Evolutionary conservation across 2,888 invertebrate genomes (phyloP).

Genomic region (Drosophila eohydei): DNA sequence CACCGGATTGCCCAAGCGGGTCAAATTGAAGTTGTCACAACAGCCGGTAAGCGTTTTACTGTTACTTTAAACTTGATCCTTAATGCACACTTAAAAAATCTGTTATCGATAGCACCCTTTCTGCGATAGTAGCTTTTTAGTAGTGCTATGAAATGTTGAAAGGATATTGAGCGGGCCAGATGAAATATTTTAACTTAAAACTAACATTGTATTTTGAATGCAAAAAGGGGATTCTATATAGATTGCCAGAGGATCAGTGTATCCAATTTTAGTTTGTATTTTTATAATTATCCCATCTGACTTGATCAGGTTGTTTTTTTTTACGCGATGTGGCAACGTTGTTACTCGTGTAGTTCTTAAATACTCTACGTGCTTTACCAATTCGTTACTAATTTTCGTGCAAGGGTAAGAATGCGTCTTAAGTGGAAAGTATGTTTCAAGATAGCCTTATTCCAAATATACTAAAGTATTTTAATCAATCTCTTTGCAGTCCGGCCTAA

Average conservation of each 20-base stretch:
- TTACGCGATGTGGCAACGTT: constrained; percentile 2
- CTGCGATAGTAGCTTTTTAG: background rate
- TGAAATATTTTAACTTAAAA: background rate
- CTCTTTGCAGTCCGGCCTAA: constrained; percentile 40
- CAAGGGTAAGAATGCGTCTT: background rate
- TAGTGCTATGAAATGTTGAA: constrained; percentile 1
- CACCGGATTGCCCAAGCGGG: constrained; percentile 86
- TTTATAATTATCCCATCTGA: background rate
- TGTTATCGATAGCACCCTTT: background rate
- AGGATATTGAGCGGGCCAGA: background rate
- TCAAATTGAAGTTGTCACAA: constrained; percentile 82
- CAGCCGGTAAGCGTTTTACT: constrained; percentile 63
- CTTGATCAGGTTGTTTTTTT: background rate
- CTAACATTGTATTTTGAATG: background rate
- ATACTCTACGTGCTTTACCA: background rate
- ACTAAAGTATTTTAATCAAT: background rate
- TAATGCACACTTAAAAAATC: background rate
- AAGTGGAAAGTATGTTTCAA: constrained; percentile 2
- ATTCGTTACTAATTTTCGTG: background rate
- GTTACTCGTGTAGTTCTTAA: too few species aligned
- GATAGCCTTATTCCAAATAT: background rate
- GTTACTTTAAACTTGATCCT: background rate
- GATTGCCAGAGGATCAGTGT: background rate
- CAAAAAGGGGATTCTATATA: background rate
- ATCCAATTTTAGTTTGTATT: background rate